phyloP scores from a whole-genome alignment of 2,113 vertebrate species.

The Ctenodactylus gundi region DNA sequence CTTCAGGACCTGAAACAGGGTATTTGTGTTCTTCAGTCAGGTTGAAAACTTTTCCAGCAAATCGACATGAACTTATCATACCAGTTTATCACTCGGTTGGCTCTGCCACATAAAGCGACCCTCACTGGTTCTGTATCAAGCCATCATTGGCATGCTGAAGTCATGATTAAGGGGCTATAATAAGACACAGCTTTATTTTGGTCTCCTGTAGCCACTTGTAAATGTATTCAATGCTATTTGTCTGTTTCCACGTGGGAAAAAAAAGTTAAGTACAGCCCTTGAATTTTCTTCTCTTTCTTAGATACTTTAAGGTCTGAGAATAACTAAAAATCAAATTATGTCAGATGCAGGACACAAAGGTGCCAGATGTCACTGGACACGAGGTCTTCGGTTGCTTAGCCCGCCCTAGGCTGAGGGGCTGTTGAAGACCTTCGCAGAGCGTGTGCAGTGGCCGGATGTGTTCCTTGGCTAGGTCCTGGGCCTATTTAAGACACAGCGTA shows the following conservation, averaged over 20 bases:
- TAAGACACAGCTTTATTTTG: neutral
- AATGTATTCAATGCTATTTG: neutral
- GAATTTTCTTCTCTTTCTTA: constrained; percentile 21
- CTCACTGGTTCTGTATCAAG: neutral
- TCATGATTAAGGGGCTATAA: neutral
- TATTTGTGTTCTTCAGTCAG: neutral
- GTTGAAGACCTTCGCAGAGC: neutral
- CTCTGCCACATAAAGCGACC: neutral
- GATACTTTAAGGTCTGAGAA: neutral
- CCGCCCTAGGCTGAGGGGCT: neutral
- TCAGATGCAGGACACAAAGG: neutral
- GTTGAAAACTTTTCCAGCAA: neutral
- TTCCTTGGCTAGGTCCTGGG: no score
- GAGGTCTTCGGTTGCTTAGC: neutral
- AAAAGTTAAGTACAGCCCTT: neutral
- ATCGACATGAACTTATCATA: neutral
- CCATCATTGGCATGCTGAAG: neutral
- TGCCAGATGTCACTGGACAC: neutral
- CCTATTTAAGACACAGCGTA: neutral
- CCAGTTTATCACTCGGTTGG: neutral
- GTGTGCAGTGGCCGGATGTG: no score
- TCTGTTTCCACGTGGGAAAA: neutral
- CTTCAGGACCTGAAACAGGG: constrained; percentile 5
- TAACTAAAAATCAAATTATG: constrained; percentile 17
- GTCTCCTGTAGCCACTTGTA: neutral